Percentiles rank a stretch among this genome's conserved stretches.
These are phyloP conservation scores for Spilarctia lutea DNA, from an alignment of 2,888 invertebrate genomes.

Conservation along the genomic window DNA sequence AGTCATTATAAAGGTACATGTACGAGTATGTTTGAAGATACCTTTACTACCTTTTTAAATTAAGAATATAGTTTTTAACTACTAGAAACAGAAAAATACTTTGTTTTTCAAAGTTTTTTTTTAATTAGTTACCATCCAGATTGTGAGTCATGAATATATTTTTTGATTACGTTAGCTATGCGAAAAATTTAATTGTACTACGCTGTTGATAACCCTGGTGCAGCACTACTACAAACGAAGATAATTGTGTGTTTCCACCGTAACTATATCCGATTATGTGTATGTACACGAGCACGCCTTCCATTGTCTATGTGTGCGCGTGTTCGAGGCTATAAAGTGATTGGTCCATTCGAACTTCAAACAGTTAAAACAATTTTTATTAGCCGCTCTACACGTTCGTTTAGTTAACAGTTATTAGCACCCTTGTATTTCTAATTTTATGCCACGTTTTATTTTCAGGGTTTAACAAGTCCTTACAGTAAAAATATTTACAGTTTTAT, in stretches of 20 bases:
- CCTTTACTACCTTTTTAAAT: too few relatives aligned
- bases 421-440: conserved; percentile 52
- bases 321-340: conserved; percentile 78
- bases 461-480: conserved; percentile 33
- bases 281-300: conserved; percentile 77
- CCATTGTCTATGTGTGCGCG: conserved; percentile 60
- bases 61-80: too few relatives aligned
- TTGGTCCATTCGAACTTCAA: conserved; percentile 61
- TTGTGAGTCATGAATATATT: background rate
- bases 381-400: conserved; percentile 54
- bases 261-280: conserved; percentile 64
- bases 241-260: conserved; percentile 61
- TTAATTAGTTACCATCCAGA: background rate
- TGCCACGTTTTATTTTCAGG: conserved; percentile 62
- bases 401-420: conserved; percentile 62
- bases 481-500: background rate
- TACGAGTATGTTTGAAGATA: too few relatives aligned
- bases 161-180: background rate
- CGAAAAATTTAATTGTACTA: background rate
- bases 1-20: too few relatives aligned
- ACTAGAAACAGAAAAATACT: too few relatives aligned
- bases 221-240: conserved; percentile 53
- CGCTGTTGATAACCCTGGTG: conserved; percentile 45
- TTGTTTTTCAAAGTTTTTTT: too few relatives aligned
- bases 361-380: conserved; percentile 59